A percentile compares a stretch with the other conserved stretches of the same genome.
phyloP scores from a whole-genome alignment of 2,797 vertebrate genomes.

The Pseudopleuronectes americanus region DNA sequence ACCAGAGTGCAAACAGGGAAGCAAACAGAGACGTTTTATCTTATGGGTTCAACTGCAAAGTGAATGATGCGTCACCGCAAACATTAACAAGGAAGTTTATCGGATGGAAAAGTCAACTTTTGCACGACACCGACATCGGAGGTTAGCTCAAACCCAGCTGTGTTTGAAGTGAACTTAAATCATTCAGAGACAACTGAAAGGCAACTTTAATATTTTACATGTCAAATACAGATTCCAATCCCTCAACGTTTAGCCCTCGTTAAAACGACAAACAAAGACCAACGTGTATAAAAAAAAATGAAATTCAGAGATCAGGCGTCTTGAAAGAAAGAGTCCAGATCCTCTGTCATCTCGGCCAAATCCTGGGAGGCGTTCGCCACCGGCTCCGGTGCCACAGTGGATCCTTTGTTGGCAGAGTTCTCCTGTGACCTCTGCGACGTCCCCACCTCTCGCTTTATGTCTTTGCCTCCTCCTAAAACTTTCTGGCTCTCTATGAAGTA shows the following conservation, averaged over 20 bases:
- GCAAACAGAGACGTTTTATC: constrained; percentile 13
- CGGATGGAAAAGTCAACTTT: neutral
- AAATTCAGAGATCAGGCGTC: constrained; percentile 60
- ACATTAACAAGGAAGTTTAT: constrained; percentile 1
- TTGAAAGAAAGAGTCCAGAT: constrained; percentile 89
- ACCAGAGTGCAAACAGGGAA: constrained; percentile 28
- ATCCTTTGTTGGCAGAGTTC: constrained; percentile 38
- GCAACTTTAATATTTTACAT: constrained; percentile 34
- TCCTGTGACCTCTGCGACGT: constrained; percentile 69
- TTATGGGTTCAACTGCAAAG: neutral
- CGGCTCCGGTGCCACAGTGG: constrained; percentile 34
- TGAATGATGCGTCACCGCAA: neutral
- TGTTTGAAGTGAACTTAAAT: neutral
- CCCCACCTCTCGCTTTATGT: constrained; percentile 87
- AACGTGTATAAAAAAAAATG: neutral
- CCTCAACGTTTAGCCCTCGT: neutral
- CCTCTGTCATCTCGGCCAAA: constrained; percentile 80
- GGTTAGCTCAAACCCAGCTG: neutral
- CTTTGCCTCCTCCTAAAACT: constrained; percentile 85
- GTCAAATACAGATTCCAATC: constrained; percentile 2
- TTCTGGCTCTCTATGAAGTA: constrained; percentile 96
- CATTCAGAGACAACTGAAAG: neutral
- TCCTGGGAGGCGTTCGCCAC: constrained; percentile 58
- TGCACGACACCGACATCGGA: neutral
- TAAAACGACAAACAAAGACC: neutral